A percentile compares a stretch with the other conserved stretches of the same genome.
These are phyloP conservation scores for Homarus gammarus DNA, from an alignment of 2,888 invertebrate species.

Conservation along the genomic window DNA sequence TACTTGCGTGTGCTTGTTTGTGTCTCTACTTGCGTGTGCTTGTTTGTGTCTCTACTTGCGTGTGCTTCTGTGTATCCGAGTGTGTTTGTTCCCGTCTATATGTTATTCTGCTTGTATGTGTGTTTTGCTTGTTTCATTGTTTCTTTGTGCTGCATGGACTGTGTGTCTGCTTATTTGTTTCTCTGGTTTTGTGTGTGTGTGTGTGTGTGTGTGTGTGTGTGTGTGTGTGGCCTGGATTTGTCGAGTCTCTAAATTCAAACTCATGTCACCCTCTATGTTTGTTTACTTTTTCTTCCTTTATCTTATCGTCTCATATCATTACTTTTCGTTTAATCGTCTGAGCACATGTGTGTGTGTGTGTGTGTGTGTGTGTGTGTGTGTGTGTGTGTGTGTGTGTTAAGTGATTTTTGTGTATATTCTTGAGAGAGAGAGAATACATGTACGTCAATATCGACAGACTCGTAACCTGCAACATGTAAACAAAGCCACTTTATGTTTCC, in stretches of 20 bases:
- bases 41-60: slow-evolving; percentile 34
- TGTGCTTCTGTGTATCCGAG: slow-evolving; percentile 19
- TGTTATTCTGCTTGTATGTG: slow-evolving; percentile 13
- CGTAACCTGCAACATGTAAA: too few relatives aligned
- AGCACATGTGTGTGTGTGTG: not conserved
- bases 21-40: slow-evolving; percentile 35
- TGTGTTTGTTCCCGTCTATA: not conserved
- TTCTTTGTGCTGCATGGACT: too few relatives aligned
- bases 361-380: not conserved
- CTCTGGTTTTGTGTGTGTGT: slow-evolving; percentile 21
- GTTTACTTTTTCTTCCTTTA: too few relatives aligned
- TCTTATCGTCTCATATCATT: too few relatives aligned
- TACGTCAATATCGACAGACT: too few relatives aligned
- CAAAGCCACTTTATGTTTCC: too few relatives aligned
- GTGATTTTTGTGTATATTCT: not conserved
- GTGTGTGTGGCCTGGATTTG: not conserved
- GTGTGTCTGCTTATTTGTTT: slow-evolving; percentile 30
- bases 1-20: slow-evolving; percentile 31
- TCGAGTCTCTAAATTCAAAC: not conserved
- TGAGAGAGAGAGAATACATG: too few relatives aligned
- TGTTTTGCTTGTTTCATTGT: slow-evolving; percentile 43
- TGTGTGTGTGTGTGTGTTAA: not conserved
- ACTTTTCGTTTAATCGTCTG: too few relatives aligned
- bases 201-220: slow-evolving; percentile 23
- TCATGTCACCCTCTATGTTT: too few relatives aligned